phyloP scores from a whole-genome alignment of 2,797 vertebrate genomes.

The Oophaga sylvatica region DNA sequence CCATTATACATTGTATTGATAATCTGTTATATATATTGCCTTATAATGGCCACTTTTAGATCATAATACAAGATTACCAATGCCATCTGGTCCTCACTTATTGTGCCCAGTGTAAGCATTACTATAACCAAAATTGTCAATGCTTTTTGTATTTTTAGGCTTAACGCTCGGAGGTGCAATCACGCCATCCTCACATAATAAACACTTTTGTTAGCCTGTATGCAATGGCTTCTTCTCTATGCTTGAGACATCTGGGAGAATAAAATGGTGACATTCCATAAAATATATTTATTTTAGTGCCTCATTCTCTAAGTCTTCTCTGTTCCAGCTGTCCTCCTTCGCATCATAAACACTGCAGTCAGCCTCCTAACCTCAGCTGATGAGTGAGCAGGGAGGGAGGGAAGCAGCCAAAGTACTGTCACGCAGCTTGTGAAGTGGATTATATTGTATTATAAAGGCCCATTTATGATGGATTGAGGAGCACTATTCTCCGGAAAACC shows the following conservation, averaged over 20 bases:
- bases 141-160: neutral
- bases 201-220: constrained; percentile 13
- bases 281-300: constrained; percentile 41
- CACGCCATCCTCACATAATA: neutral
- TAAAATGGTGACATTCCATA: constrained; percentile 39
- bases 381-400: constrained; percentile 21
- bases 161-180: neutral
- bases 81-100: constrained; percentile 30
- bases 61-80: constrained; percentile 3
- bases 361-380: constrained; percentile 19
- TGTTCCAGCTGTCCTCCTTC: constrained; percentile 34
- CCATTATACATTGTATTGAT: constrained; percentile 1
- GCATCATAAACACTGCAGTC: constrained; percentile 32
- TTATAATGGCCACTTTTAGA: neutral
- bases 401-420: neutral
- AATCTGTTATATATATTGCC: neutral
- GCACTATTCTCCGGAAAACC: constrained; percentile 7
- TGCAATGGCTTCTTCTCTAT: constrained; percentile 4
- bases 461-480: constrained; percentile 33
- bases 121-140: neutral
- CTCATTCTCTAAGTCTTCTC: constrained; percentile 3
- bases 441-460: constrained; percentile 29
- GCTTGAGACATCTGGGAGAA: constrained; percentile 30
- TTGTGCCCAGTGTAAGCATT: constrained; percentile 4
- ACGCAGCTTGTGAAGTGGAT: constrained; percentile 34